phyloP scores from a whole-genome alignment of 2,113 vertebrate species.

The Mohoua ochrocephala region DNA sequence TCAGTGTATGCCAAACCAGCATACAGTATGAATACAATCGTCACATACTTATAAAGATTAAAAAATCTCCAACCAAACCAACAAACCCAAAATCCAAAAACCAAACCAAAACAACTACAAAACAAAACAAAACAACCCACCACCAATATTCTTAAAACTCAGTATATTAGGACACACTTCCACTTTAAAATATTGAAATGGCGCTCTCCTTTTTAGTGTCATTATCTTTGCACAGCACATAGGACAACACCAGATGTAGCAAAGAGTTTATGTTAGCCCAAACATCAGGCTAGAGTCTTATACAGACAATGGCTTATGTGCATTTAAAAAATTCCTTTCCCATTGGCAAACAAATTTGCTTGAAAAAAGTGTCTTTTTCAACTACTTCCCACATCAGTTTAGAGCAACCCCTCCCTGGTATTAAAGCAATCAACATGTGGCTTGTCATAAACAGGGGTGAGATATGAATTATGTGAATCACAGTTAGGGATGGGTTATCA shows the following conservation, averaged over 20 bases:
- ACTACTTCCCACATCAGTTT: background rate
- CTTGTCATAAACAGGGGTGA: background rate
- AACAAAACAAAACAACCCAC: background rate
- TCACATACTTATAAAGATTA: background rate
- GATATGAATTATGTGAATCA: background rate
- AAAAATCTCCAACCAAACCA: background rate
- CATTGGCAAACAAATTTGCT: background rate
- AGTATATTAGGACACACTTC: background rate
- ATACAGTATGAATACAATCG: background rate
- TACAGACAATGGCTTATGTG: rapidly evolving
- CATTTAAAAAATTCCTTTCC: background rate
- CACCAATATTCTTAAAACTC: background rate
- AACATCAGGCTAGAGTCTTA: background rate
- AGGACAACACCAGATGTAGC: background rate
- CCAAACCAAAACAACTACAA: background rate
- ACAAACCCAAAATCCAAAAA: background rate
- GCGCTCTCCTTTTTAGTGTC: background rate
- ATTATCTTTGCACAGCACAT: background rate
- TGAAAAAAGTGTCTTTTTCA: background rate
- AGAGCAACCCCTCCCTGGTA: background rate
- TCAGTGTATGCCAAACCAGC: background rate
- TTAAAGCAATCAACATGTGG: background rate
- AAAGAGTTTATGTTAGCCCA: background rate
- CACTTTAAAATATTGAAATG: background rate
- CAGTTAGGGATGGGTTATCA: background rate